Evolutionary conservation across 2,888 invertebrate species (phyloP).

Genomic region (Eupithecia tripunctaria): DNA sequence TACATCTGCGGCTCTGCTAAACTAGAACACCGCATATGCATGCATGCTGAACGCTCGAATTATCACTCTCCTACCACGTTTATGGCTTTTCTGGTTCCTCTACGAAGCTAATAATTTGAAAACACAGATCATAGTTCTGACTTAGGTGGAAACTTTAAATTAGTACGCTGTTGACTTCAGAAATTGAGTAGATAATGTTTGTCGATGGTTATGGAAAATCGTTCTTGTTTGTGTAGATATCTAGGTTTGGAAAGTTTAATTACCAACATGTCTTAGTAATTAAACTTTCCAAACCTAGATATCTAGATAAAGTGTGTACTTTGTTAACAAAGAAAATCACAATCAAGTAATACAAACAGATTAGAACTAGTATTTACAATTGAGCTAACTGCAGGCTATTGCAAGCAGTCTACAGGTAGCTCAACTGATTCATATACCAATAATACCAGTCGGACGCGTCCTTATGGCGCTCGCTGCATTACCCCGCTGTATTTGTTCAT

Average conservation of each 20-base stretch:
- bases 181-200: conserved; percentile 14
- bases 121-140: conserved; percentile 18
- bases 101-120: conserved; percentile 19
- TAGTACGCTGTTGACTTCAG: conserved; percentile 17
- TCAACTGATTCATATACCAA: too few relatives aligned
- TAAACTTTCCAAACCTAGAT: too few relatives aligned
- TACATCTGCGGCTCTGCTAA: conserved; percentile 56
- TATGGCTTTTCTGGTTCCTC: conserved; percentile 24
- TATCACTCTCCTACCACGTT: conserved; percentile 25
- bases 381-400: too few relatives aligned
- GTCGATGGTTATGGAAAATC: neutral
- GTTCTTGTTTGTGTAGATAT: neutral
- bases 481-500: too few relatives aligned
- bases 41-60: conserved; percentile 34
- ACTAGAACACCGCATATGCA: conserved; percentile 44
- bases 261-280: too few relatives aligned
- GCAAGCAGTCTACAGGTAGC: too few relatives aligned
- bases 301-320: too few relatives aligned
- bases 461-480: too few relatives aligned
- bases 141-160: conserved; percentile 14
- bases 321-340: too few relatives aligned
- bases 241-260: neutral
- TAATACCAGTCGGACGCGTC: too few relatives aligned
- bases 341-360: too few relatives aligned
- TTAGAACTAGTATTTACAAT: too few relatives aligned